Conservation (phyloP, 2,113 vertebrate genomes). For the Passer montanus region DNA sequence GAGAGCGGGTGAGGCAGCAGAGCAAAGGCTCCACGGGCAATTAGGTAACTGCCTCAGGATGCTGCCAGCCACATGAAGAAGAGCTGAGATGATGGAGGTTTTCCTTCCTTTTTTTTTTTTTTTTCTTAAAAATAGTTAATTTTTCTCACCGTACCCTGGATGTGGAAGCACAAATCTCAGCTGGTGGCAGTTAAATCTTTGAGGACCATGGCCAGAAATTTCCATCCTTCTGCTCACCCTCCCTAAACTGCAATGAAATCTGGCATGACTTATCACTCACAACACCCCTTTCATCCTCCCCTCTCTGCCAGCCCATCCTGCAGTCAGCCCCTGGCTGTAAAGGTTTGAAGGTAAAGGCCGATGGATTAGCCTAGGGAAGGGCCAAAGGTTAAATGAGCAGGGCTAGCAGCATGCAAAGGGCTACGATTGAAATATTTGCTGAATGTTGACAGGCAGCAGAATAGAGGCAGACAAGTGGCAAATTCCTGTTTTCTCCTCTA, state of each 20-base stretch:
- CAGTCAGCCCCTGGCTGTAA: constrained; percentile 1
- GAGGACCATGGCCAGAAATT: background rate
- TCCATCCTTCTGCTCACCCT: background rate
- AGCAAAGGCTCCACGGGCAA: background rate
- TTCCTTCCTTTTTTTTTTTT: background rate
- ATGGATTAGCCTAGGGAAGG: constrained; percentile 60
- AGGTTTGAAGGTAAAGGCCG: constrained; percentile 56
- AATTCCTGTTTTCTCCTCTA: constrained; percentile 78
- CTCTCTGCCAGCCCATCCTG: background rate
- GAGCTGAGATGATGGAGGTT: background rate
- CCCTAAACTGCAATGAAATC: background rate
- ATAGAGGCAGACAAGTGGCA: constrained; percentile 80
- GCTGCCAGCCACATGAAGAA: rapidly evolving
- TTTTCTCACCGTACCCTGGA: background rate
- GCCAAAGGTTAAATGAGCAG: constrained; percentile 74
- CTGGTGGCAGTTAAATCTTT: background rate
- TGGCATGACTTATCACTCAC: background rate
- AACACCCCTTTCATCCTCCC: background rate
- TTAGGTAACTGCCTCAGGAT: background rate
- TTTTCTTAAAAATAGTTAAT: background rate
- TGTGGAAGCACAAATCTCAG: background rate
- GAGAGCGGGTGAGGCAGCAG: background rate
- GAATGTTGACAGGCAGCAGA: constrained; percentile 77
- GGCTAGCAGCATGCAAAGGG: constrained; percentile 67
- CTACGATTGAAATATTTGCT: constrained; percentile 78